These are phyloP conservation scores for Brotogeris chrysoptera DNA, from an alignment of 2,797 vertebrate species.

Conservation along the genomic window DNA sequence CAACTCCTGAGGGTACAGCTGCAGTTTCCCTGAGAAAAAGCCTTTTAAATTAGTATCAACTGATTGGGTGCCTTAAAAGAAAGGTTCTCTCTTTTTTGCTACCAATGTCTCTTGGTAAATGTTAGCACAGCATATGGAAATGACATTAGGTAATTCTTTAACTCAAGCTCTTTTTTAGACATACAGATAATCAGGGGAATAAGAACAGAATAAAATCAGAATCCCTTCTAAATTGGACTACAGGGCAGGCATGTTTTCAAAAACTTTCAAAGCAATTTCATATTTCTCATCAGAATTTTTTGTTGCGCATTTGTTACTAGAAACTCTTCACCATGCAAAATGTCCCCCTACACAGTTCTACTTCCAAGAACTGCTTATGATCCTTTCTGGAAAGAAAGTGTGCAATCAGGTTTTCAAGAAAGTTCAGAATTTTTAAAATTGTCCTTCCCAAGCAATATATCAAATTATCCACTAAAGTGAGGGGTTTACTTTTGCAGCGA, in stretches of 20 bases:
- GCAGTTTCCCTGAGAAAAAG: neutral
- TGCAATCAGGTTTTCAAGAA: neutral
- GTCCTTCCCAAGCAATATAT: neutral
- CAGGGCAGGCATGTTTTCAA: neutral
- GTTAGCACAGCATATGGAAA: neutral
- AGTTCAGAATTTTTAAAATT: neutral
- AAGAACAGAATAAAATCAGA: neutral
- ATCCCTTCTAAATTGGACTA: neutral
- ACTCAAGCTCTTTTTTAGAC: neutral
- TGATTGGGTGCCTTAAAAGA: neutral
- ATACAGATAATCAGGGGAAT: neutral
- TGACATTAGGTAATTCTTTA: neutral
- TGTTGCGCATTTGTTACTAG: neutral
- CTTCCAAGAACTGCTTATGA: neutral
- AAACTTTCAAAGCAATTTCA: neutral
- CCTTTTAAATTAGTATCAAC: neutral
- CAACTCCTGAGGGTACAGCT: rapidly evolving
- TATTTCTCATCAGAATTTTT: neutral
- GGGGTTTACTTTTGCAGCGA: neutral
- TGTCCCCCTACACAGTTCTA: neutral
- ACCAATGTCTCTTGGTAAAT: neutral
- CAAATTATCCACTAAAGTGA: neutral
- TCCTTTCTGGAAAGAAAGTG: neutral
- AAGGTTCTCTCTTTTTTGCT: neutral
- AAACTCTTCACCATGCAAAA: neutral